Evolutionary conservation across 2,888 invertebrate genomes (phyloP).

Genomic region (Acleris emargana): DNA sequence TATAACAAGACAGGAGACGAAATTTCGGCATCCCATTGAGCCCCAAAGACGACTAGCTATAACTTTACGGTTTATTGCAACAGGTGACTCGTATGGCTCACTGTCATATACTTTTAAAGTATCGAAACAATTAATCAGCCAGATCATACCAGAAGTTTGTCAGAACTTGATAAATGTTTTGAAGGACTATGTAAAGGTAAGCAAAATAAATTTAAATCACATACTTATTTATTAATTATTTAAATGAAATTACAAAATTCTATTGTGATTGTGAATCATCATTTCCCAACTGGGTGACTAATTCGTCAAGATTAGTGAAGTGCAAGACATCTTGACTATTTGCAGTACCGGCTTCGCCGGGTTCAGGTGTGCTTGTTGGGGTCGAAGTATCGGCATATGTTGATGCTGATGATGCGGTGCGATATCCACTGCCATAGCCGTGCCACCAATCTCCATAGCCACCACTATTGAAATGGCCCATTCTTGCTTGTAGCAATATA

Average conservation of each 20-base stretch:
- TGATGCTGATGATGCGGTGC: slow-evolving; percentile 27
- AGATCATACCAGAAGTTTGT: slow-evolving; percentile 37
- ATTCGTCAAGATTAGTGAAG: slow-evolving; percentile 23
- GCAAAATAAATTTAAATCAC: slow-evolving; percentile 34
- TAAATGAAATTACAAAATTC: slow-evolving; percentile 26
- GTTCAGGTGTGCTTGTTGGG: slow-evolving; percentile 22
- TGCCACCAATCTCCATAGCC: slow-evolving; percentile 16
- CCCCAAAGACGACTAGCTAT: slow-evolving; percentile 30
- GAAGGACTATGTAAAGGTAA: slow-evolving; percentile 37
- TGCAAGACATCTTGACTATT: slow-evolving; percentile 20
- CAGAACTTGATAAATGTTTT: slow-evolving; percentile 36
- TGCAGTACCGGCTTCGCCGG: slow-evolving; percentile 25
- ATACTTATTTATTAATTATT: slow-evolving; percentile 37
- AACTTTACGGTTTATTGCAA: slow-evolving; percentile 39
- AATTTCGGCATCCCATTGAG: slow-evolving; percentile 33
- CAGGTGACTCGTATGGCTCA: slow-evolving; percentile 32
- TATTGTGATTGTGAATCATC: slow-evolving; percentile 12
- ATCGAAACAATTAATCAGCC: slow-evolving; percentile 43
- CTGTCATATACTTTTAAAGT: slow-evolving; percentile 43
- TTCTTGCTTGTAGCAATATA: slow-evolving; percentile 29
- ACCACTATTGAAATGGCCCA: slow-evolving; percentile 18
- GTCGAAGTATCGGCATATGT: slow-evolving; percentile 26
- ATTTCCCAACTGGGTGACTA: slow-evolving; percentile 31
- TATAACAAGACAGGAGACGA: slow-evolving; percentile 36
- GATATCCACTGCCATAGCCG: slow-evolving; percentile 21